A percentile compares a stretch with the other conserved stretches of the same genome.
Evolutionary conservation across 2,888 invertebrate species (phyloP).

Genomic region (Cremastinae sp.): DNA sequence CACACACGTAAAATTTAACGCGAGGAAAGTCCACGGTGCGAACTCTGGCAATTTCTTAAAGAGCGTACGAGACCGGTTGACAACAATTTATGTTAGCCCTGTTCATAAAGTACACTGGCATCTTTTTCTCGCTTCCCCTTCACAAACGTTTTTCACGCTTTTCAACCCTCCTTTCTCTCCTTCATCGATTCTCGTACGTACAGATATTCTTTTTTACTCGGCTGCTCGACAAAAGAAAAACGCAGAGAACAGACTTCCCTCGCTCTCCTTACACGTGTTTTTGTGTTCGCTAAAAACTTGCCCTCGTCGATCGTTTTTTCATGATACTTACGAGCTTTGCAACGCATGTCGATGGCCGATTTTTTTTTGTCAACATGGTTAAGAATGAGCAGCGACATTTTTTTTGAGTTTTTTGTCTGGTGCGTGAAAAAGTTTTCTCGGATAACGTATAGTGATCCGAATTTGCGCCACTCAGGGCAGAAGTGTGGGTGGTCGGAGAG

Average conservation of each 20-base stretch:
- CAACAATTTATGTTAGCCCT: conserved; percentile 80
- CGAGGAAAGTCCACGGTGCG: conserved; percentile 53
- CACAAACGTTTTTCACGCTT: conserved; percentile 1
- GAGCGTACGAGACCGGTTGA: conserved; percentile 64
- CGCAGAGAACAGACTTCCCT: too few species aligned
- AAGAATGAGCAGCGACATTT: conserved; percentile 22
- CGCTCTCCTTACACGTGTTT: conserved; percentile 58
- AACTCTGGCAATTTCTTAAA: conserved; percentile 80
- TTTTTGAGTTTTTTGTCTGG: not conserved
- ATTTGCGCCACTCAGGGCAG: conserved; percentile 58
- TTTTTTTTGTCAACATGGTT: too few species aligned
- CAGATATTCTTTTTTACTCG: not conserved
- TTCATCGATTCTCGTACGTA: not conserved
- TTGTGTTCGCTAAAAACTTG: conserved; percentile 73
- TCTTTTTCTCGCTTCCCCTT: conserved; percentile 59
- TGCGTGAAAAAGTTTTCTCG: conserved; percentile 13
- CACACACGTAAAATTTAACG: not conserved
- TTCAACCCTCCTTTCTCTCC: not conserved
- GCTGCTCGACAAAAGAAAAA: not conserved
- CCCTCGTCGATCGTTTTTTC: conserved; percentile 71
- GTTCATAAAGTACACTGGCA: conserved; percentile 78
- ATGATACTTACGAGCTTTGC: conserved; percentile 78
- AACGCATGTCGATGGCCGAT: conserved; percentile 26
- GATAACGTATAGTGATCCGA: conserved; percentile 25
- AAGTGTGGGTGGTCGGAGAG: conserved; percentile 64